A percentile compares a stretch with the other conserved stretches of the same genome.
Conservation (phyloP, 1,140 invertebrate species). For the Orius insidiosus region DNA sequence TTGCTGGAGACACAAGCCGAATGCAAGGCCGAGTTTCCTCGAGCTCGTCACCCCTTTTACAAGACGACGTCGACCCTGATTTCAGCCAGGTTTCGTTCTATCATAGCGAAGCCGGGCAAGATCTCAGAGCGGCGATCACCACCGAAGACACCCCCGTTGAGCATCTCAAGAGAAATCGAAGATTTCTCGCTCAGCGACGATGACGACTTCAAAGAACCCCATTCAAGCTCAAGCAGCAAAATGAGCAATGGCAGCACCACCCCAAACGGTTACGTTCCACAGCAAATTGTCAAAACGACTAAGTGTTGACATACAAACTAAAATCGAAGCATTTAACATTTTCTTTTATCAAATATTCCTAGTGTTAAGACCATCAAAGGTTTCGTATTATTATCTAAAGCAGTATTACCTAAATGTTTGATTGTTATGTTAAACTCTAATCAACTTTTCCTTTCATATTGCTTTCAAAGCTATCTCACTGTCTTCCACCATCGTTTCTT, state of each 20-base stretch:
- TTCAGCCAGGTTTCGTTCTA: constrained; percentile 65
- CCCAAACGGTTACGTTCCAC: constrained; percentile 25
- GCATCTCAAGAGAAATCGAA: constrained; percentile 21
- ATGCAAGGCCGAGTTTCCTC: constrained; percentile 63
- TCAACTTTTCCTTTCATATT: too few relatives aligned
- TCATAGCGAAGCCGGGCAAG: constrained; percentile 44
- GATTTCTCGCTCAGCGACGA: constrained; percentile 21
- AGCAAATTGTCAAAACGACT: constrained; percentile 18
- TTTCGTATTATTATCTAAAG: too few relatives aligned
- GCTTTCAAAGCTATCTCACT: too few relatives aligned
- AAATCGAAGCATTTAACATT: too few relatives aligned
- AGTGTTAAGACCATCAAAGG: too few relatives aligned
- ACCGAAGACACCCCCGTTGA: constrained; percentile 21
- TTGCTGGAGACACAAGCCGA: constrained; percentile 71
- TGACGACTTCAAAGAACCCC: constrained; percentile 20
- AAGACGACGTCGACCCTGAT: constrained; percentile 32
- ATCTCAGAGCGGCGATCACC: constrained; percentile 27
- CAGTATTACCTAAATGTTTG: too few relatives aligned
- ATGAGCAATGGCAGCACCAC: constrained; percentile 28
- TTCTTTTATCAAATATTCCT: too few relatives aligned
- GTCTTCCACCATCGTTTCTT: too few relatives aligned
- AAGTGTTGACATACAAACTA: constrained; percentile 20
- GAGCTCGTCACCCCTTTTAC: constrained; percentile 49
- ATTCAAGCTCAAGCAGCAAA: constrained; percentile 27
- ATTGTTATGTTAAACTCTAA: too few relatives aligned